These are phyloP conservation scores for Apostichopus leukothele DNA, from an alignment of 53 echinoderm and acorn worm genomes.

Conservation along the genomic window DNA sequence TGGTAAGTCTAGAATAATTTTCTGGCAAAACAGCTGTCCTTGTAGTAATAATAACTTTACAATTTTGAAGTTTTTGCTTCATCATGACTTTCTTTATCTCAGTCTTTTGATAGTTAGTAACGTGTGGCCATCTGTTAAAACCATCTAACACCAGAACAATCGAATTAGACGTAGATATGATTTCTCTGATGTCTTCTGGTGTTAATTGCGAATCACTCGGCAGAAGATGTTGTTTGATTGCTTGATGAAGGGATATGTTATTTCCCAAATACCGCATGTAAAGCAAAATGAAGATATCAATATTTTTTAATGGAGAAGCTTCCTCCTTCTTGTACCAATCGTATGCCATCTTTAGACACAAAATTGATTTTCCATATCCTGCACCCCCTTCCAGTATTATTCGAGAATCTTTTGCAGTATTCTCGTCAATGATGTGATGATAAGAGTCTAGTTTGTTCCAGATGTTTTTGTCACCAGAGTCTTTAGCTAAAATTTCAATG, in stretches of 20 bases:
- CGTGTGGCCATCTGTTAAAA: background rate
- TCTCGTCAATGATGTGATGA: background rate
- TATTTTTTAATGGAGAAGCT: background rate
- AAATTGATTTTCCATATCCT: conserved; percentile 5
- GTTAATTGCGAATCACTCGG: conserved; percentile 13
- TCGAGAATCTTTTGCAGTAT: background rate
- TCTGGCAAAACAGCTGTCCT: background rate
- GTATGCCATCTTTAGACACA: conserved; percentile 22
- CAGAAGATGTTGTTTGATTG: background rate
- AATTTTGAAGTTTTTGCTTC: background rate
- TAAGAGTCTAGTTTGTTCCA: background rate
- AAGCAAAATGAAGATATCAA: conserved; percentile 2
- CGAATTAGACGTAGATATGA: background rate
- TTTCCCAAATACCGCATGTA: conserved; percentile 4
- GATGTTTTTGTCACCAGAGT: background rate
- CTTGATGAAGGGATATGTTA: background rate
- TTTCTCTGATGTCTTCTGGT: background rate
- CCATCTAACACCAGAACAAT: conserved; percentile 3
- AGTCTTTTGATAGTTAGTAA: background rate
- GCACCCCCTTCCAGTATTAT: conserved; percentile 12
- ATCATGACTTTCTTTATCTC: background rate
- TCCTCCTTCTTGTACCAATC: conserved; percentile 13
- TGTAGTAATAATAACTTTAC: background rate
- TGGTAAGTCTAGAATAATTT: background rate
- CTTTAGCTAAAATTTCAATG: background rate